Conservation (phyloP, 2,113 vertebrate species). For the Nansenia antarctica region DNA sequence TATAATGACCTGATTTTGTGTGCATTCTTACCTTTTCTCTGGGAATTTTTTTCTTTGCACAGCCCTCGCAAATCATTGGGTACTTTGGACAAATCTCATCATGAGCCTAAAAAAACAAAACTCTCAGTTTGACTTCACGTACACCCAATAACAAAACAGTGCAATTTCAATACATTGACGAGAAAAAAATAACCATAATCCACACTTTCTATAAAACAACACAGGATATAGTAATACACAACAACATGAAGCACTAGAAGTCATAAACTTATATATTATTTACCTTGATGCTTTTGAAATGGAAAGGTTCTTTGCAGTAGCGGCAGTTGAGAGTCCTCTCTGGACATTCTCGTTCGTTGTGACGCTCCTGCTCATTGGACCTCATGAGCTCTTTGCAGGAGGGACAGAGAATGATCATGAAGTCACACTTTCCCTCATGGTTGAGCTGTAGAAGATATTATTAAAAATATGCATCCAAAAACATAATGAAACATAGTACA, state of each 20-base stretch:
- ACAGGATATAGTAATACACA: too few species aligned
- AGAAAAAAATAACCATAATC: too few species aligned
- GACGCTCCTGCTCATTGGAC: slow-evolving; percentile 80
- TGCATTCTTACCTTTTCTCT: slow-evolving; percentile 83
- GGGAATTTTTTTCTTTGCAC: slow-evolving; percentile 89
- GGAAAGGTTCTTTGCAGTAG: slow-evolving; percentile 80
- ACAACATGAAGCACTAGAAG: too few species aligned
- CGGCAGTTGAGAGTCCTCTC: slow-evolving; percentile 82
- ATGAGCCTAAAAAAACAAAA: slow-evolving; percentile 79
- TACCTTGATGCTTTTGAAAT: slow-evolving; percentile 78
- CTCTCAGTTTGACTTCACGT: not conserved
- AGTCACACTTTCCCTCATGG: slow-evolving; percentile 80
- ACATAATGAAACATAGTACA: not conserved
- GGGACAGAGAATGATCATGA: slow-evolving; percentile 78
- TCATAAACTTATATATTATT: not conserved
- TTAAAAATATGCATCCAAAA: not conserved
- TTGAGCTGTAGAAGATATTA: slow-evolving; percentile 52
- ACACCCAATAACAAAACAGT: not conserved
- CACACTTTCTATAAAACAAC: not conserved
- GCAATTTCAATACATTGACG: not conserved
- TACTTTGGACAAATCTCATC: slow-evolving; percentile 91
- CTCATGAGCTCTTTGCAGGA: slow-evolving; percentile 80
- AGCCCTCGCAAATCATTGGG: slow-evolving; percentile 91
- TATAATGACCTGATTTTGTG: not conserved
- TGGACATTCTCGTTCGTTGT: slow-evolving; percentile 80